Percentiles rank a stretch among this genome's conserved stretches.
These are phyloP conservation scores for Timema cristinae DNA, from an alignment of 2,888 invertebrate genomes.

Conservation along the genomic window DNA sequence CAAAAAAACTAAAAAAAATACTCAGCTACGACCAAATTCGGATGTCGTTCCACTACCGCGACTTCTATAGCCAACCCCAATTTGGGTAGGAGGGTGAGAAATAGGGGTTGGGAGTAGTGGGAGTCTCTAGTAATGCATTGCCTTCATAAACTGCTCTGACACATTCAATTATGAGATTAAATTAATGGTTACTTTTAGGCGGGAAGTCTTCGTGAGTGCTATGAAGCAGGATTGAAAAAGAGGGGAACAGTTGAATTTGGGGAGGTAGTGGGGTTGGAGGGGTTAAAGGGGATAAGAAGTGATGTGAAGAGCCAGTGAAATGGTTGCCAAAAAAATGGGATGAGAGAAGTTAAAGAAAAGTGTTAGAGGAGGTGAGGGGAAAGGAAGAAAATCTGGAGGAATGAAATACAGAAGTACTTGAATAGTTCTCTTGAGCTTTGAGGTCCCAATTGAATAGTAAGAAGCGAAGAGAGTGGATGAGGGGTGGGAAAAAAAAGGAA, in stretches of 20 bases:
- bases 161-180: slow-evolving; percentile 23
- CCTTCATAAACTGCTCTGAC: slow-evolving; percentile 23
- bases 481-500: too few species aligned
- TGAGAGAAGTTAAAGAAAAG: not conserved
- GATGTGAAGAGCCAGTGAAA: slow-evolving; percentile 4
- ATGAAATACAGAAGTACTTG: slow-evolving; percentile 12
- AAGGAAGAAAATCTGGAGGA: not conserved
- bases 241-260: too few species aligned
- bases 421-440: not conserved
- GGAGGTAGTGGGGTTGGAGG: not conserved
- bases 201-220: not conserved
- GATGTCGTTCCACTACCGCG: too few species aligned
- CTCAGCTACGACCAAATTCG: too few species aligned
- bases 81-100: too few species aligned
- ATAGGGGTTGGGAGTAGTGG: too few species aligned
- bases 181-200: slow-evolving; percentile 24
- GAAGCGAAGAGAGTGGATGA: not conserved
- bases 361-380: not conserved
- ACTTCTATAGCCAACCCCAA: too few species aligned
- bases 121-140: slow-evolving; percentile 7
- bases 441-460: slow-evolving; percentile 6
- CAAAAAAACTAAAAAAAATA: too few species aligned
- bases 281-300: not conserved
- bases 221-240: too few species aligned
- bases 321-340: not conserved